Base-by-base conservation (phyloP, 2,888 invertebrate species). In the Andrena bucephala region DNA sequence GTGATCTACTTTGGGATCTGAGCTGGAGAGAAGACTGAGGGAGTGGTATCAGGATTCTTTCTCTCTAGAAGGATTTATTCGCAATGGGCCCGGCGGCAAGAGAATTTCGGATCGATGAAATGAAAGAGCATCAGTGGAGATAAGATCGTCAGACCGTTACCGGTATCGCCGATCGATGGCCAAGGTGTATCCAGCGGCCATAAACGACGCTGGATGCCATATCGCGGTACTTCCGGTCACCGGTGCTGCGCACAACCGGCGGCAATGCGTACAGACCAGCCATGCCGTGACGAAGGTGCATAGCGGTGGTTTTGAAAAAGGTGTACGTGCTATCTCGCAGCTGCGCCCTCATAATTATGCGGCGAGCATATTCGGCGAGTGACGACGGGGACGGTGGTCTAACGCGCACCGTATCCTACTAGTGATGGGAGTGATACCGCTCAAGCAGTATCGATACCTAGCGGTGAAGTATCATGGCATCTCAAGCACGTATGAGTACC, bases 251-350 rank as follows among this genome's bases (percentile, higher is more conserved):
- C 48, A 24, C 29, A 54, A 54, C n/a, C 72, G 66, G 29, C 62
- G 31, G 33, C 72, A 36, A 69, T 78, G 57, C 62, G 20, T 24
- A 27, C 70, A 66, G 48, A 70, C 27, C 42, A 27, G 42, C 27
- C 24, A 4, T 50, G 67, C 48, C 24, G 71, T 36, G 13, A 57
- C 67, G 63, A 10, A 72, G 73, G 59, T 77, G 75, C 73, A 74
- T 62, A 84, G 84, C 80, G 83, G 71, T 78, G 78, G 66, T 87
- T 86, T 80, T 77, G 84, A 77, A 81, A 79, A 85, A 81, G 70
- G 79, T 68, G 62, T 89, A 84, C 89, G 89, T 89, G 87, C 78
- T 75, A 86, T 68, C 82, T 73, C 72, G 82, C 84, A 83, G 71
- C 84, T 79, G 84, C 62, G 79, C 79, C 74, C 75, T 83, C 79